Evolutionary conservation across 2,113 vertebrate genomes (phyloP).

Genomic region (Mormyrus iriodes): DNA sequence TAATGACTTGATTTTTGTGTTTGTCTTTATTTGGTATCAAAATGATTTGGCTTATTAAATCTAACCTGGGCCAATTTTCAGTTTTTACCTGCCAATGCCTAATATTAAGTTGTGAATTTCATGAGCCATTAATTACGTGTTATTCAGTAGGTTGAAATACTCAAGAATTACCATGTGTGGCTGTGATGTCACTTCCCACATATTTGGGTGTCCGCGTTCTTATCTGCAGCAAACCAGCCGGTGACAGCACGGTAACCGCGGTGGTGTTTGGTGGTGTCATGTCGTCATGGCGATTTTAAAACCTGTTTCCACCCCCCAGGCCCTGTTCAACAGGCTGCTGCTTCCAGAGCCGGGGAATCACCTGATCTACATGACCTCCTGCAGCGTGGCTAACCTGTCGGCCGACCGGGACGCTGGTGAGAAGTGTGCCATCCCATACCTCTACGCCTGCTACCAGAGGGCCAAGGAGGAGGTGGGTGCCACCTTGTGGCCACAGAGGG

Average conservation of each 20-base stretch:
- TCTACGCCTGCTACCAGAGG: constrained; percentile 86
- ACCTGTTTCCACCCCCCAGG: constrained; percentile 55
- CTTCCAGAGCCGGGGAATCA: constrained; percentile 84
- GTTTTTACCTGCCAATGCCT: not conserved
- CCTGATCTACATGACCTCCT: constrained; percentile 87
- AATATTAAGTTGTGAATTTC: not conserved
- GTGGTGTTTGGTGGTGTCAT: not conserved
- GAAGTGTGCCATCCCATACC: constrained; percentile 78
- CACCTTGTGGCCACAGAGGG: not conserved
- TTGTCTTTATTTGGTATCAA: not conserved
- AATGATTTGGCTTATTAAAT: not conserved
- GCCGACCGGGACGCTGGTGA: constrained; percentile 92
- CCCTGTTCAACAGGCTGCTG: constrained; percentile 83
- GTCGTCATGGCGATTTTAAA: not conserved
- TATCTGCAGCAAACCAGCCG: too few species aligned
- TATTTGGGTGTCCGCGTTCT: not conserved
- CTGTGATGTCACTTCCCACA: not conserved
- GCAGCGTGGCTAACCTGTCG: constrained; percentile 75
- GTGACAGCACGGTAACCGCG: not conserved
- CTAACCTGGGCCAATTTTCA: not conserved
- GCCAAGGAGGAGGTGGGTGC: constrained; percentile 82
- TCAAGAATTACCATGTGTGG: not conserved
- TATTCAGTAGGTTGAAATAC: not conserved
- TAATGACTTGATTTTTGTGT: not conserved
- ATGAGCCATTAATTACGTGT: not conserved